A percentile compares a stretch with the other conserved stretches of the same genome.
phyloP scores from a whole-genome alignment of 2,797 vertebrate species.

The Microctenopoma lineatum region DNA sequence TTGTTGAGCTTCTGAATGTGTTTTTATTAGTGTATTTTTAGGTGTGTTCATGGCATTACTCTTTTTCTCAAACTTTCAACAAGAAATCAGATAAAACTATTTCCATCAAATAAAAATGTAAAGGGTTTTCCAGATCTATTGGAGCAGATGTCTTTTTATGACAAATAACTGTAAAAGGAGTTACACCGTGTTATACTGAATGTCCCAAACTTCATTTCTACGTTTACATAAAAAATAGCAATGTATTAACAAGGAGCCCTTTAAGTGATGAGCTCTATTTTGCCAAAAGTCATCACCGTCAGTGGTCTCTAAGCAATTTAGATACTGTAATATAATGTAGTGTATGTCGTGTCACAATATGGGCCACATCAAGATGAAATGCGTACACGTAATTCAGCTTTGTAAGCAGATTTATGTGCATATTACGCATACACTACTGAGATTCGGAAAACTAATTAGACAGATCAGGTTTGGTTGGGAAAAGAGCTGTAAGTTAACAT shows the following conservation, averaged over 20 bases:
- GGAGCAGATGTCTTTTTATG: slow-evolving; percentile 27
- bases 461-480: slow-evolving; percentile 36
- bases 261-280: slow-evolving; percentile 40
- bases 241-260: slow-evolving; percentile 30
- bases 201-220: slow-evolving; percentile 20
- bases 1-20: too few relatives aligned
- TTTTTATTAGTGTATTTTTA: too few relatives aligned
- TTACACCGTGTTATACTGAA: slow-evolving; percentile 24
- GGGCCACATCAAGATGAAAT: slow-evolving; percentile 42
- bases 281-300: slow-evolving; percentile 48
- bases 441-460: slow-evolving; percentile 45
- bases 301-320: slow-evolving; percentile 51
- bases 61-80: not conserved
- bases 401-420: slow-evolving; percentile 34
- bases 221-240: not conserved
- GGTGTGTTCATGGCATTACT: not conserved
- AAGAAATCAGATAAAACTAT: slow-evolving; percentile 12
- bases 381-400: slow-evolving; percentile 47
- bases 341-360: slow-evolving; percentile 40
- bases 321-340: slow-evolving; percentile 40
- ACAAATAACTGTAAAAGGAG: slow-evolving; percentile 55
- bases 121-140: not conserved
- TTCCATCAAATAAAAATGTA: slow-evolving; percentile 2
- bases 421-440: slow-evolving; percentile 29
- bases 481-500: slow-evolving; percentile 42